Percentiles rank a stretch among this genome's conserved stretches.
Conservation (phyloP, 2,888 invertebrate species). For the Heliothis peltigera region DNA sequence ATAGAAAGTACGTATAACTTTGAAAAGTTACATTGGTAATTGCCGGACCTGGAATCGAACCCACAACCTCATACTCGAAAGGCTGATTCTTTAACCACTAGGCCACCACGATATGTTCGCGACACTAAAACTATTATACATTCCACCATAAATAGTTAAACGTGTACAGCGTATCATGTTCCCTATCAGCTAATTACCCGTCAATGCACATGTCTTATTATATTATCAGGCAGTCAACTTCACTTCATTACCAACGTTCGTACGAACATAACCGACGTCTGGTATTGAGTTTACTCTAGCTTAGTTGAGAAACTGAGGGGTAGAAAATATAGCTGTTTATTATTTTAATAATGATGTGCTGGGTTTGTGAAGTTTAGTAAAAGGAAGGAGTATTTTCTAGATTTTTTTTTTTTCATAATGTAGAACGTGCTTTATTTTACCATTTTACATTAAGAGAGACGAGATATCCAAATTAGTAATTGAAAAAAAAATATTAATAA, state of each 20-base stretch:
- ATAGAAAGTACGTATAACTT: too few relatives aligned
- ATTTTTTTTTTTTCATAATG: neutral
- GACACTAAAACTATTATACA: neutral
- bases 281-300: conserved; percentile 75
- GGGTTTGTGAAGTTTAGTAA: neutral
- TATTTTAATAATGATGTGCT: conserved; percentile 1
- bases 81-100: too few relatives aligned
- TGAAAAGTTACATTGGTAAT: too few relatives aligned
- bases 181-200: conserved; percentile 38
- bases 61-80: too few relatives aligned
- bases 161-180: conserved; percentile 22
- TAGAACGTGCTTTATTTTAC: too few relatives aligned
- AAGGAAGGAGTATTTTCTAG: neutral
- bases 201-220: conserved; percentile 42
- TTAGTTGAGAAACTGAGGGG: conserved; percentile 69
- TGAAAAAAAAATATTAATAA: too few relatives aligned
- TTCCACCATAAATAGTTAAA: conserved; percentile 6
- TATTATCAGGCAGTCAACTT: conserved; percentile 76
- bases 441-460: too few relatives aligned
- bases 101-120: too few relatives aligned
- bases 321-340: conserved; percentile 8
- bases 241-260: conserved; percentile 66
- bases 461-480: too few relatives aligned
- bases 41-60: too few relatives aligned
- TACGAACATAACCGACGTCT: conserved; percentile 49